phyloP scores from a whole-genome alignment of 2,888 invertebrate species.

The Atrina japonica region DNA sequence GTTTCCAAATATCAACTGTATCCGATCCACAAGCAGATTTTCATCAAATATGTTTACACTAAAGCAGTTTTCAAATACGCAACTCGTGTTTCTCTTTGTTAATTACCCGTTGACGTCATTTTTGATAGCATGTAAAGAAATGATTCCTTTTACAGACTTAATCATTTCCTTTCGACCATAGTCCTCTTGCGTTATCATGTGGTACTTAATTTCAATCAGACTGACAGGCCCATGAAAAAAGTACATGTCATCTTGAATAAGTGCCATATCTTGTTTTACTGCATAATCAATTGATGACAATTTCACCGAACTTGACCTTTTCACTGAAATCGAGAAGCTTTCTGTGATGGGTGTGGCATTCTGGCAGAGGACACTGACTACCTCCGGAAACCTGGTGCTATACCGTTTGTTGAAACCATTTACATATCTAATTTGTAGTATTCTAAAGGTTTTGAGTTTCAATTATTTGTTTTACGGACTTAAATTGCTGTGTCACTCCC shows the following conservation, averaged over 20 bases:
- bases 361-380: too few species aligned
- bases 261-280: slow-evolving; percentile 16
- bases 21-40: too few species aligned
- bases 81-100: not conserved
- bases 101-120: not conserved
- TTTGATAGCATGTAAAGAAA: not conserved
- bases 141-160: not conserved
- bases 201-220: not conserved
- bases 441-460: too few species aligned
- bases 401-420: too few species aligned
- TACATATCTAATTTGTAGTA: too few species aligned
- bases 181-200: not conserved
- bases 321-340: too few species aligned
- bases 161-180: not conserved
- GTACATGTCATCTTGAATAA: slow-evolving; percentile 3
- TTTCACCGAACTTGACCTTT: too few species aligned
- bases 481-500: slow-evolving; percentile 29
- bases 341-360: too few species aligned
- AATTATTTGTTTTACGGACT: slow-evolving; percentile 27
- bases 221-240: slow-evolving; percentile 1
- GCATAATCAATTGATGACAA: too few species aligned
- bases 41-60: too few species aligned
- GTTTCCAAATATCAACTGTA: too few species aligned
- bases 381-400: slow-evolving; percentile 7
- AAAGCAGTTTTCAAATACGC: too few species aligned